Percentiles rank a stretch among this genome's conserved stretches.
phyloP scores from a whole-genome alignment of 2,888 invertebrate species.

The Hypselothyrea guttata region DNA sequence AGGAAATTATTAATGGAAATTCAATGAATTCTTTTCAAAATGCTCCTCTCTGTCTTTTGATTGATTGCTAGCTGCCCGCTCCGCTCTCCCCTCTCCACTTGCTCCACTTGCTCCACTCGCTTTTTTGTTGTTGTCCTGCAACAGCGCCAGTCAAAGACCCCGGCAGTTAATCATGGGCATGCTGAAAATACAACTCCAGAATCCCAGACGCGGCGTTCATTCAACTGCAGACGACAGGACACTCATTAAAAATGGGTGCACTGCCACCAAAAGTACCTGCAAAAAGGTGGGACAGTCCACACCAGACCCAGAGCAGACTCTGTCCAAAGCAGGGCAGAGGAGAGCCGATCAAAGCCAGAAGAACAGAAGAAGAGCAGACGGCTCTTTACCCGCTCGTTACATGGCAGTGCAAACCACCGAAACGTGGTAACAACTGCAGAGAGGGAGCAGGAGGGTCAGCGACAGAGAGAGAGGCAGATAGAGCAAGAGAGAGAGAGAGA shows the following conservation, averaged over 20 bases:
- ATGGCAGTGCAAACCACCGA: constrained; percentile 37
- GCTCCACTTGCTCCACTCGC: constrained; percentile 9
- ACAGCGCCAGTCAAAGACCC: constrained; percentile 76
- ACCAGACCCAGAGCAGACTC: not conserved
- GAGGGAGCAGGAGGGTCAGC: not conserved
- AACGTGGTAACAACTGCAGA: constrained; percentile 1
- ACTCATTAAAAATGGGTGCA: constrained; percentile 79
- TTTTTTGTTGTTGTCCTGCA: constrained; percentile 24
- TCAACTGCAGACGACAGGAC: constrained; percentile 79
- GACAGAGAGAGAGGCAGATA: not conserved
- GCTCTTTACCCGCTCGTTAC: constrained; percentile 68
- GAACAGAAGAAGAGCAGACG: constrained; percentile 10
- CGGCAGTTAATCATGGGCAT: constrained; percentile 70
- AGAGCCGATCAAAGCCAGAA: not conserved
- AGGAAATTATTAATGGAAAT: constrained; percentile 80
- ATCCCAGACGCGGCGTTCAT: constrained; percentile 72
- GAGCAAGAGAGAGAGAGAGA: not conserved
- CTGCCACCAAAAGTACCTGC: constrained; percentile 46
- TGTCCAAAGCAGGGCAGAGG: constrained; percentile 1
- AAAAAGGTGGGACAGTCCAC: constrained; percentile 12
- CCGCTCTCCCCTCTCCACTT: not conserved
- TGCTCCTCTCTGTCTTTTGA: constrained; percentile 64
- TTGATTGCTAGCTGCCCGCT: constrained; percentile 63
- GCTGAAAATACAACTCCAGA: constrained; percentile 67
- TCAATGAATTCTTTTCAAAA: constrained; percentile 79